phyloP scores from a whole-genome alignment of 2,888 invertebrate genomes.

The Hecatera dysodea region DNA sequence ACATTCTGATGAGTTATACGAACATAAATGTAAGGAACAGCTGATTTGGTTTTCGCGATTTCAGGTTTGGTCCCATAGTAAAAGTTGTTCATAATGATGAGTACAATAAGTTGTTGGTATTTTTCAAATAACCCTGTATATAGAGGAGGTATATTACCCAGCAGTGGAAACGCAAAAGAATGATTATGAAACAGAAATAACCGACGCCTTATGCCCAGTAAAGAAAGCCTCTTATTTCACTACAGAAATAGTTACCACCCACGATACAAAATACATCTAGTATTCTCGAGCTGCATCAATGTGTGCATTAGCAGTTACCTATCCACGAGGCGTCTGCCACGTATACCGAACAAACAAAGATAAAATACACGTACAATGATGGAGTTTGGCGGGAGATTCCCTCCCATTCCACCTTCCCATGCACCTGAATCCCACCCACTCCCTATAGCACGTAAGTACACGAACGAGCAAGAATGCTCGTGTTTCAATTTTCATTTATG shows the following conservation, averaged over 20 bases:
- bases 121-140: too few species aligned
- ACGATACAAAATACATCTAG: not conserved
- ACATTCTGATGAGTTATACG: too few species aligned
- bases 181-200: not conserved
- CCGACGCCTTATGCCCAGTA: not conserved
- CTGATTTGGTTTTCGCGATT: too few species aligned
- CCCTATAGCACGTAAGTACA: not conserved
- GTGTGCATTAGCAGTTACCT: not conserved
- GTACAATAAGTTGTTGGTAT: too few species aligned
- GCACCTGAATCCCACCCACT: not conserved
- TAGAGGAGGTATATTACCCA: too few species aligned
- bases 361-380: constrained; percentile 4
- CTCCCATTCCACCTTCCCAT: not conserved
- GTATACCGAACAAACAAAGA: constrained; percentile 6
- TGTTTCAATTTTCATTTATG: not conserved
- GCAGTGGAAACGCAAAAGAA: not conserved
- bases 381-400: too few species aligned
- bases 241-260: not conserved
- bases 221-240: not conserved
- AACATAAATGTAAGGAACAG: too few species aligned
- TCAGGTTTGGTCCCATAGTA: too few species aligned
- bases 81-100: too few species aligned
- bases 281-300: not conserved
- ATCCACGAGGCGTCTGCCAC: constrained; percentile 16
- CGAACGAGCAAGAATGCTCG: not conserved